phyloP scores from a whole-genome alignment of 2,888 invertebrate genomes.

The Anticlea derivata region DNA sequence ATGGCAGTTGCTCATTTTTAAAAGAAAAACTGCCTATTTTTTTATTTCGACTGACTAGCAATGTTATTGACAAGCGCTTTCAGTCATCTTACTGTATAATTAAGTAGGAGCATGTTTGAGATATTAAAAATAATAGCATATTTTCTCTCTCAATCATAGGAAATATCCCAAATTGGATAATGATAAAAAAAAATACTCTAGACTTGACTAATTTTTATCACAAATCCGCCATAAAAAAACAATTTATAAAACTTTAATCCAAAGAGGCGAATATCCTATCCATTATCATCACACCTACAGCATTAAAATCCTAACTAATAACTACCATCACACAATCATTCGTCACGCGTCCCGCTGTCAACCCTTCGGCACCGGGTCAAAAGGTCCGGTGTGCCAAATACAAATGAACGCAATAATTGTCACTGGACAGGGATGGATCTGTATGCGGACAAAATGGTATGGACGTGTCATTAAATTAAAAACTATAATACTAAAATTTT shows the following conservation, averaged over 20 bases:
- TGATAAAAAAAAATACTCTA: too few species aligned
- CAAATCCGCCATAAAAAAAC: neutral
- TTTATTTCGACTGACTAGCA: too few species aligned
- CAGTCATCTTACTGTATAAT: too few species aligned
- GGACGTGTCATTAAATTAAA: conserved; percentile 36
- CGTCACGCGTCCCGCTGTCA: conserved; percentile 64
- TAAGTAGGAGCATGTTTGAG: too few species aligned
- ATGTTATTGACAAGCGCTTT: too few species aligned
- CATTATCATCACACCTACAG: conserved; percentile 23
- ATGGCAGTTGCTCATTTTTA: neutral
- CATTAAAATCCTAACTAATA: conserved; percentile 65
- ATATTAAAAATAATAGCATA: too few species aligned
- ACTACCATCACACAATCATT: conserved; percentile 56
- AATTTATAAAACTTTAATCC: conserved; percentile 11
- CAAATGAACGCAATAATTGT: conserved; percentile 83
- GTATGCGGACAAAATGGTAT: conserved; percentile 38
- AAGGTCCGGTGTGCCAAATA: conserved; percentile 73
- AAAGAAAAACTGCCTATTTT: neutral
- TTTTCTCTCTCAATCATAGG: too few species aligned
- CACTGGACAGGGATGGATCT: conserved; percentile 54
- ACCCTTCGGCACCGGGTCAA: conserved; percentile 60
- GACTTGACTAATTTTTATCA: too few species aligned
- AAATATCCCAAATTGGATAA: too few species aligned
- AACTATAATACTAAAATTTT: too few species aligned
- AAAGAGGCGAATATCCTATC: conserved; percentile 9